phyloP scores from a whole-genome alignment of 2,888 invertebrate species.

The Xanthorhoe designata region DNA sequence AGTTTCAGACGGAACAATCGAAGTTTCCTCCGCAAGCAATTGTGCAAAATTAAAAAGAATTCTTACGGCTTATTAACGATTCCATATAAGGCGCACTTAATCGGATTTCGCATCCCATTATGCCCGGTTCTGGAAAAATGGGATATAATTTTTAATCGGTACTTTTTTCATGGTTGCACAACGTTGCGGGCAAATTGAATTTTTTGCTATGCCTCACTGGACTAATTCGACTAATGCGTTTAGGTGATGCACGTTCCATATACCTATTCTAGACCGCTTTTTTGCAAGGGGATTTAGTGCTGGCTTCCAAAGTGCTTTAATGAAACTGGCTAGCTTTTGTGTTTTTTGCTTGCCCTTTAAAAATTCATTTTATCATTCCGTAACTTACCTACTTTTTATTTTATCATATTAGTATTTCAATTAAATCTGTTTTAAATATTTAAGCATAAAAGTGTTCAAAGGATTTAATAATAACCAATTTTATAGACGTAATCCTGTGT shows the following conservation, averaged over 20 bases:
- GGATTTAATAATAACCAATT: no score
- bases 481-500: no score
- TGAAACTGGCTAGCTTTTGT: constrained; percentile 8
- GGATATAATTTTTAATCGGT: constrained; percentile 77
- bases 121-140: constrained; percentile 71
- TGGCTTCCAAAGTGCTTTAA: constrained; percentile 32
- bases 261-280: constrained; percentile 37
- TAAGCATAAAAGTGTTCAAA: no score
- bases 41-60: constrained; percentile 15
- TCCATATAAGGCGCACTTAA: constrained; percentile 70
- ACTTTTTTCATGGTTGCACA: constrained; percentile 64
- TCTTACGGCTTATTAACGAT: constrained; percentile 60
- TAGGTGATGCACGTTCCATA: constrained; percentile 71
- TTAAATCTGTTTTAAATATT: no score
- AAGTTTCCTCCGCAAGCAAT: neutral
- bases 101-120: constrained; percentile 76
- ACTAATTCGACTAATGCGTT: constrained; percentile 83
- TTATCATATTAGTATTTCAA: no score
- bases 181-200: constrained; percentile 80
- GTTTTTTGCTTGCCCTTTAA: neutral
- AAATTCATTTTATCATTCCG: neutral
- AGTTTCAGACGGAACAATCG: neutral
- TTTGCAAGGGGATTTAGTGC: constrained; percentile 42
- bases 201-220: constrained; percentile 79
- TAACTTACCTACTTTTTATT: no score